Evolutionary conservation across 2,113 vertebrate genomes (phyloP).

Genomic region (Indicator maculatus): DNA sequence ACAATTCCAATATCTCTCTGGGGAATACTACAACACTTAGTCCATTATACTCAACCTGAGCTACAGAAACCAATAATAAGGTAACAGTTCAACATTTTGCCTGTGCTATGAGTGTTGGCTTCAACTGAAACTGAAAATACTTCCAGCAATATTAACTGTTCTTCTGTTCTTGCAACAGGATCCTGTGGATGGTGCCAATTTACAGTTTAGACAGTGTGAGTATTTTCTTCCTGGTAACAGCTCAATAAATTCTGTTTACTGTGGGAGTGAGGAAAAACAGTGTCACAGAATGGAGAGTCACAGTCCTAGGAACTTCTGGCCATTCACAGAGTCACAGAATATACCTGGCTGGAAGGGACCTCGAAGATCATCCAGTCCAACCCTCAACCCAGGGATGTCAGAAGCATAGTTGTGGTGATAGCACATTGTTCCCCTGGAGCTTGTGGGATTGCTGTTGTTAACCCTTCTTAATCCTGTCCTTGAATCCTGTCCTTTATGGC

Average conservation of each 20-base stretch:
- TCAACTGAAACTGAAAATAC: not conserved
- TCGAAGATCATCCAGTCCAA: too few relatives aligned
- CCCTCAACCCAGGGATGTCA: not conserved
- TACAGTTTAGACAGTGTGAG: constrained; percentile 99
- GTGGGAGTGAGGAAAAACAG: not conserved
- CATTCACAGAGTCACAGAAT: not conserved
- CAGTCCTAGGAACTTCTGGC: not conserved
- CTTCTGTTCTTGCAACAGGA: constrained; percentile 78
- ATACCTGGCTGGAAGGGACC: too few relatives aligned
- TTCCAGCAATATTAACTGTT: constrained; percentile 29
- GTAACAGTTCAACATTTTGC: constrained; percentile 61
- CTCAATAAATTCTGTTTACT: not conserved
- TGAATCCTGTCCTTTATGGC: not conserved
- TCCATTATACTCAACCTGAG: constrained; percentile 96
- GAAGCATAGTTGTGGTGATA: not conserved
- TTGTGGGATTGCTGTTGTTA: not conserved
- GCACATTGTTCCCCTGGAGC: not conserved
- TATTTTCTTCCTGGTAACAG: constrained; percentile 60
- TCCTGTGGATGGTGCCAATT: constrained; percentile 99
- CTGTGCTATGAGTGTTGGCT: not conserved
- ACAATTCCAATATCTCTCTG: constrained; percentile 96
- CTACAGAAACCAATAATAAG: constrained; percentile 98
- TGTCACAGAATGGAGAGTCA: not conserved
- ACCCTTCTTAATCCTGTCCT: not conserved
- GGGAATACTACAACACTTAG: constrained; percentile 96